Percentiles rank a stretch among this genome's conserved stretches.
phyloP scores from a whole-genome alignment of 2,888 invertebrate genomes.

The Drosophila macrospina region DNA sequence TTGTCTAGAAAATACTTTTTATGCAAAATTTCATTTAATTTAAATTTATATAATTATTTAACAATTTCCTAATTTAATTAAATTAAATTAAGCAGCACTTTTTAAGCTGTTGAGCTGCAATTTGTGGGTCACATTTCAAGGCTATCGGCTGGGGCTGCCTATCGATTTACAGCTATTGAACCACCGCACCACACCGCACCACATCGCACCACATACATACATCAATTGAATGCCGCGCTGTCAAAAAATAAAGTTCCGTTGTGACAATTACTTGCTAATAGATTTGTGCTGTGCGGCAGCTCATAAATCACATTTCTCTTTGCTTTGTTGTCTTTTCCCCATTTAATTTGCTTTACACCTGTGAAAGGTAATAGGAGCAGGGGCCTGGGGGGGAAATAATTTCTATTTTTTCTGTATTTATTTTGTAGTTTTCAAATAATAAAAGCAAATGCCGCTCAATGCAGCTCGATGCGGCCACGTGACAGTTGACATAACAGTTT shows the following conservation, averaged over 20 bases:
- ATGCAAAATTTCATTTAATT: too few species aligned
- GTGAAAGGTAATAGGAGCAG: neutral
- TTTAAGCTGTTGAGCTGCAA: neutral
- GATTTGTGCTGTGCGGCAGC: conserved; percentile 50
- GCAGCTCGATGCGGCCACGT: conserved; percentile 53
- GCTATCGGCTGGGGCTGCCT: conserved; percentile 24
- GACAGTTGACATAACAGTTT: conserved; percentile 58
- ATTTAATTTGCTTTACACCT: conserved; percentile 59
- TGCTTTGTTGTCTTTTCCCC: conserved; percentile 36
- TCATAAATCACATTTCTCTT: conserved; percentile 56
- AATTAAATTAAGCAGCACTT: neutral
- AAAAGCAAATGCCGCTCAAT: conserved; percentile 49
- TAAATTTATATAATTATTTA: too few species aligned
- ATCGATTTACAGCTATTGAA: conserved; percentile 12
- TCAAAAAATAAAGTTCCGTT: conserved; percentile 46
- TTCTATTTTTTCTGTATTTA: too few species aligned
- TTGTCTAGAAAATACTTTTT: too few species aligned
- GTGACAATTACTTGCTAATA: conserved; percentile 69
- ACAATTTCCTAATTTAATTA: too few species aligned
- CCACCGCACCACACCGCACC: neutral
- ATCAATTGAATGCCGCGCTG: conserved; percentile 39
- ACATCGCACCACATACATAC: neutral
- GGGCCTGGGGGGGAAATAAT: neutral
- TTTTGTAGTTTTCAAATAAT: conserved; percentile 22
- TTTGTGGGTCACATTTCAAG: conserved; percentile 42